Evolutionary conservation across 2,888 invertebrate genomes (phyloP).

Genomic region (Ceriagrion tenellum): DNA sequence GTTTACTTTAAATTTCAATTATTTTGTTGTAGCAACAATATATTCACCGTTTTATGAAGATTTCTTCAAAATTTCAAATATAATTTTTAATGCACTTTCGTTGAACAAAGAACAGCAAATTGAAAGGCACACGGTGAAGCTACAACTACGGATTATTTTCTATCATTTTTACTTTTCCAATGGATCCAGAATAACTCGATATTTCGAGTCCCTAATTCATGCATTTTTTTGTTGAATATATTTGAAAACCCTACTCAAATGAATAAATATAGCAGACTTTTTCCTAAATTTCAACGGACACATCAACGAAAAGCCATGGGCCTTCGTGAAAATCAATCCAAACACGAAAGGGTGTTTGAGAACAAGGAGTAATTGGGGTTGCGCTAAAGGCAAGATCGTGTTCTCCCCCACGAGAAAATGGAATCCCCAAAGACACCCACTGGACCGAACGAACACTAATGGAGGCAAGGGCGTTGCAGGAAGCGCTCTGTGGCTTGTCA

Average conservation of each 20-base stretch:
- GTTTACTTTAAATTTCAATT: not conserved
- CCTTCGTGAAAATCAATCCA: not conserved
- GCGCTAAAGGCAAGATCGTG: not conserved
- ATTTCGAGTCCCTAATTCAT: not conserved
- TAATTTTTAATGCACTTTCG: slow-evolving; percentile 46
- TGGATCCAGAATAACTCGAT: slow-evolving; percentile 49
- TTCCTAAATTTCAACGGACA: not conserved
- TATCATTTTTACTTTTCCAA: not conserved
- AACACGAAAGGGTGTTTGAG: not conserved
- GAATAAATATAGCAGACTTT: not conserved
- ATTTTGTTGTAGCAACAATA: not conserved
- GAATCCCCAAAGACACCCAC: slow-evolving; percentile 50
- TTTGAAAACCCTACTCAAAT: not conserved
- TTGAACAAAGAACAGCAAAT: slow-evolving; percentile 54
- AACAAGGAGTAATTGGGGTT: not conserved
- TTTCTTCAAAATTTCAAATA: not conserved
- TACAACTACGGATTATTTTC: slow-evolving; percentile 51
- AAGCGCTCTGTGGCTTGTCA: not conserved
- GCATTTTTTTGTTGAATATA: not conserved
- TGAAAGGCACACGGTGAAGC: slow-evolving; percentile 59
- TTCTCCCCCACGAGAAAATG: slow-evolving; percentile 10
- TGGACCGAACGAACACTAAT: not conserved
- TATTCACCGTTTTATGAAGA: slow-evolving; percentile 21
- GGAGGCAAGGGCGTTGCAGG: slow-evolving; percentile 24
- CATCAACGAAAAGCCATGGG: not conserved